Evolutionary conservation across 1,140 invertebrate genomes (phyloP).

Genomic region (Drosophila triauraria): DNA sequence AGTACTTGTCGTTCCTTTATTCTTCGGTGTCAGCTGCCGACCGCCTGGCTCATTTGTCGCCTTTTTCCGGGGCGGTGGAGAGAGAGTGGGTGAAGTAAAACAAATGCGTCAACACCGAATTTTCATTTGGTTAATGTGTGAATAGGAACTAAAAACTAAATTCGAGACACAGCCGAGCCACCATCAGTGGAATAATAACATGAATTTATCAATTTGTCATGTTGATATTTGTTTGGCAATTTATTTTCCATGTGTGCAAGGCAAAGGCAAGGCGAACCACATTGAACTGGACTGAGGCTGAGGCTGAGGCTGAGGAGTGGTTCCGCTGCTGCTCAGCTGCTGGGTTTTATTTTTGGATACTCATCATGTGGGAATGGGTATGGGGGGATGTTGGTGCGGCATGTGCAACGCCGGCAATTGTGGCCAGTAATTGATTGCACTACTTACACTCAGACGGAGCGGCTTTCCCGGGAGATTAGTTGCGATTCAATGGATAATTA

Average conservation of each 20-base stretch:
- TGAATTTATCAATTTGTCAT: conserved; percentile 84
- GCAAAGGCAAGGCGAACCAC: conserved; percentile 6
- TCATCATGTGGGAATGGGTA: conserved; percentile 10
- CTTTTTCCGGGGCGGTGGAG: conserved; percentile 17
- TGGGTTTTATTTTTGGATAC: conserved; percentile 63
- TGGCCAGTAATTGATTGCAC: conserved; percentile 74
- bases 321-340: conserved; percentile 39
- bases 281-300: conserved; percentile 26
- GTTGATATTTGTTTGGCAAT: conserved; percentile 84
- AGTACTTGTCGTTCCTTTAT: conserved; percentile 47
- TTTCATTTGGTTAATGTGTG: conserved; percentile 83
- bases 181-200: conserved; percentile 78
- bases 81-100: conserved; percentile 74
- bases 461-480: conserved; percentile 45
- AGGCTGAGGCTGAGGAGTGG: conserved; percentile 28
- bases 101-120: conserved; percentile 83
- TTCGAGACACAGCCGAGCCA: conserved; percentile 37
- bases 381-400: conserved; percentile 10
- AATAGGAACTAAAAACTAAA: conserved; percentile 68
- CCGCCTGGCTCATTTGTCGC: conserved; percentile 75
- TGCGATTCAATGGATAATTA: conserved; percentile 54
- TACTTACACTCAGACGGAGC: conserved; percentile 56
- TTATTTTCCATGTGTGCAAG: conserved; percentile 72
- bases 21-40: conserved; percentile 62
- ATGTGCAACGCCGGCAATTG: conserved; percentile 62